phyloP scores from a whole-genome alignment of 1,140 invertebrate species.

The Drosophila gunungcola region DNA sequence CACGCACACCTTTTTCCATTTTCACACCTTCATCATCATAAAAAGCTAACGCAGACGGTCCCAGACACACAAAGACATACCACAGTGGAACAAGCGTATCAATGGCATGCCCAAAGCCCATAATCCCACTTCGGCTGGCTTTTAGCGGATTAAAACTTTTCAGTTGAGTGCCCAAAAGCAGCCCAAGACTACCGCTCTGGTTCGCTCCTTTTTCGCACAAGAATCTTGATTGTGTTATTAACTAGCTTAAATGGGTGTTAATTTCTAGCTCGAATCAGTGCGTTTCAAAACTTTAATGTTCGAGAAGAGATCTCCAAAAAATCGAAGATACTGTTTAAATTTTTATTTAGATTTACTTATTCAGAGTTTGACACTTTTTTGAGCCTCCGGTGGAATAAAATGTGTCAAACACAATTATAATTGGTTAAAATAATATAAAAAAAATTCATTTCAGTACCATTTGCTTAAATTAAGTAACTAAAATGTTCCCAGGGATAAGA shows the following conservation, averaged over 20 bases:
- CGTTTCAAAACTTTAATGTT: background rate
- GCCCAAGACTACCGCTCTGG: slow-evolving; percentile 5
- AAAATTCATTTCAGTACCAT: too few relatives aligned
- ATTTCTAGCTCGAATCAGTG: slow-evolving; percentile 22
- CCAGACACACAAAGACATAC: slow-evolving; percentile 20
- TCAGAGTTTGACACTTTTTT: too few relatives aligned
- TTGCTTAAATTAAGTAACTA: too few relatives aligned
- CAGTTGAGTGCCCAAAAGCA: slow-evolving; percentile 42
- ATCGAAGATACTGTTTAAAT: too few relatives aligned
- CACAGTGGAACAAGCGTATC: slow-evolving; percentile 32
- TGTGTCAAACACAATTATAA: too few relatives aligned
- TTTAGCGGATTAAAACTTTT: slow-evolving; percentile 78
- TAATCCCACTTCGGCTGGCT: slow-evolving; percentile 59
- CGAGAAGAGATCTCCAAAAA: background rate
- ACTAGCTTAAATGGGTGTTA: slow-evolving; percentile 45
- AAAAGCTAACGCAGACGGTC: slow-evolving; percentile 36
- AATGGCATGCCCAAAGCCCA: slow-evolving; percentile 54
- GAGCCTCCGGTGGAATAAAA: too few relatives aligned
- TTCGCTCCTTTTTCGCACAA: background rate
- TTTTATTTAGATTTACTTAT: too few relatives aligned
- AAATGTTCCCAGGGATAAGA: too few relatives aligned
- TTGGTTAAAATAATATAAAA: too few relatives aligned
- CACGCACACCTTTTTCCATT: slow-evolving; percentile 43
- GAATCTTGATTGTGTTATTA: slow-evolving; percentile 47
- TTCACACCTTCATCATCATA: slow-evolving; percentile 66